phyloP scores from a whole-genome alignment of 2,797 vertebrate genomes.

The Gastrophryne carolinensis region DNA sequence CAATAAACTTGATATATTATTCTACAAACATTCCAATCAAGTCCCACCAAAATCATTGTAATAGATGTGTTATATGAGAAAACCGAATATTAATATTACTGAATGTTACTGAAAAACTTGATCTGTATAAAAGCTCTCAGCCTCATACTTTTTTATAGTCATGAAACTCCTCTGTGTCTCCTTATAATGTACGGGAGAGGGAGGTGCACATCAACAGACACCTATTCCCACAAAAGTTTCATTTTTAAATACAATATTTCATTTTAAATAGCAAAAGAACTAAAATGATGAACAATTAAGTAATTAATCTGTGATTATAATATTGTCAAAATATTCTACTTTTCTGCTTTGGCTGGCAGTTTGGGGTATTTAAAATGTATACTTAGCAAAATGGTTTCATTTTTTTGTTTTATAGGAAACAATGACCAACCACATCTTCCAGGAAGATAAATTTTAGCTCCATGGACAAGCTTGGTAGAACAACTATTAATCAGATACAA shows the following conservation, averaged over 20 bases:
- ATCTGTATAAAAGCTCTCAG: too few species aligned
- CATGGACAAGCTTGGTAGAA: conserved; percentile 43
- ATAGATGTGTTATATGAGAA: too few species aligned
- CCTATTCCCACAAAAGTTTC: too few species aligned
- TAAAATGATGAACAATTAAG: conserved; percentile 3
- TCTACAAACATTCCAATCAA: too few species aligned
- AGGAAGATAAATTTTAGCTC: conserved; percentile 49
- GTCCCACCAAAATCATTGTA: too few species aligned
- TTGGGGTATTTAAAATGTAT: conserved; percentile 7
- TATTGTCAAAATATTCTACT: conserved; percentile 5
- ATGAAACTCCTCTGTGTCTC: too few species aligned
- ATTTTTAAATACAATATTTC: background rate
- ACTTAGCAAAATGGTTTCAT: conserved; percentile 34
- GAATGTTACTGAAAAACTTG: too few species aligned
- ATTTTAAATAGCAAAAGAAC: background rate
- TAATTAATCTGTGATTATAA: conserved; percentile 11
- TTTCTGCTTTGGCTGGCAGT: conserved; percentile 12
- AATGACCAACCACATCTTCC: conserved; percentile 48
- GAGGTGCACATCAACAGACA: too few species aligned
- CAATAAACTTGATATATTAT: too few species aligned
- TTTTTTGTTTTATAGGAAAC: conserved; percentile 49
- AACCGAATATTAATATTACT: too few species aligned
- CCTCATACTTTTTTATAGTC: too few species aligned
- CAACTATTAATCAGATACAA: conserved; percentile 39
- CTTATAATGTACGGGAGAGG: too few species aligned